Evolutionary conservation across 2,797 vertebrate genomes (phyloP).

Genomic region (Champsocephalus esox): DNA sequence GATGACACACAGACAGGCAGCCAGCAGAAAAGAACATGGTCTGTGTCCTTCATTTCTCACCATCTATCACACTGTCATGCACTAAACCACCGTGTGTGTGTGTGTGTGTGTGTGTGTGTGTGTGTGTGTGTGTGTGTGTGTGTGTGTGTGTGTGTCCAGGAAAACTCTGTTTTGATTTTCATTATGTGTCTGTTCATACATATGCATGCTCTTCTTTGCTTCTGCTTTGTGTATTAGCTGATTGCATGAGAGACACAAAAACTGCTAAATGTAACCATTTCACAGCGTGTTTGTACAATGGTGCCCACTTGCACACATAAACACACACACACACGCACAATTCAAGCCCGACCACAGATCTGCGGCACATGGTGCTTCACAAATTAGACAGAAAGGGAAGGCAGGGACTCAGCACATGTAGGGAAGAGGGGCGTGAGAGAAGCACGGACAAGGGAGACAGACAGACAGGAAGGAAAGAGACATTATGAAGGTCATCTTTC

Average conservation of each 20-base stretch:
- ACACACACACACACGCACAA: not conserved
- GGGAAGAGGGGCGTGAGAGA: not conserved
- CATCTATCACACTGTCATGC: slow-evolving; percentile 86
- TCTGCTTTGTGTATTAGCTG: slow-evolving; percentile 4
- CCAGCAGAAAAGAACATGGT: slow-evolving; percentile 85
- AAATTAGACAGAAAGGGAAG: slow-evolving; percentile 37
- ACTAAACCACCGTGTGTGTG: slow-evolving; percentile 80
- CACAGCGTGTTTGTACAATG: slow-evolving; percentile 5
- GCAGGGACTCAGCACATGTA: slow-evolving; percentile 1
- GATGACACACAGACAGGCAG: slow-evolving; percentile 85
- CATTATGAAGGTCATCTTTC: slow-evolving; percentile 63
- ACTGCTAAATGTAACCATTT: slow-evolving; percentile 26
- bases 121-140: slow-evolving; percentile 15
- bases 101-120: slow-evolving; percentile 23
- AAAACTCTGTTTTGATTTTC: not conserved
- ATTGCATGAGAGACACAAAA: slow-evolving; percentile 5
- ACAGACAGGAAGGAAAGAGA: slow-evolving; percentile 39
- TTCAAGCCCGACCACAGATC: slow-evolving; percentile 73
- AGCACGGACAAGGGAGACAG: slow-evolving; percentile 5
- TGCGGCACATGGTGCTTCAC: slow-evolving; percentile 77
- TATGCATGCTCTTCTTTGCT: slow-evolving; percentile 48
- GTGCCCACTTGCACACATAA: not conserved
- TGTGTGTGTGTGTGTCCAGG: too few relatives aligned
- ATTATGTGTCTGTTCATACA: slow-evolving; percentile 21
- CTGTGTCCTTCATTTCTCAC: slow-evolving; percentile 84